Evolutionary conservation across 2,113 vertebrate species (phyloP).

Genomic region (Pitta sordida): DNA sequence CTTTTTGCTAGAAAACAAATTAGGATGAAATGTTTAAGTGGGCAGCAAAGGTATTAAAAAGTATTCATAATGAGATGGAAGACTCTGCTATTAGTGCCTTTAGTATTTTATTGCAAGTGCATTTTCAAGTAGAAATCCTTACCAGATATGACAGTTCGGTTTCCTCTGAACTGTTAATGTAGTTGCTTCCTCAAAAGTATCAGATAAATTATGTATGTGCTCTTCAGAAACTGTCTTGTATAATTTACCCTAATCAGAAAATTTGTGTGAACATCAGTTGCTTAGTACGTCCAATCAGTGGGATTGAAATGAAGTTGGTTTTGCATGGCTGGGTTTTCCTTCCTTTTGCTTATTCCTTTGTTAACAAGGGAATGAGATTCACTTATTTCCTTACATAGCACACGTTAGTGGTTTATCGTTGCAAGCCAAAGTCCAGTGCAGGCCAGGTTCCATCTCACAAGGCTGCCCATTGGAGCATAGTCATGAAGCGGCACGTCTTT

Average conservation of each 20-base stretch:
- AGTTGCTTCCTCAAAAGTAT: neutral
- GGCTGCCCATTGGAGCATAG: neutral
- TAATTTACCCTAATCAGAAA: conserved; percentile 13
- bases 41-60: neutral
- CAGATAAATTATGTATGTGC: conserved; percentile 33
- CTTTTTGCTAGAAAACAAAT: neutral
- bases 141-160: neutral
- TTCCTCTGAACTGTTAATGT: conserved; percentile 2
- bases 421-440: neutral
- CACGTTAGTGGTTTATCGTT: neutral
- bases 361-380: neutral
- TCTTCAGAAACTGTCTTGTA: neutral
- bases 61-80: neutral
- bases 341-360: neutral
- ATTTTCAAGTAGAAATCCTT: neutral
- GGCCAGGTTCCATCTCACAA: neutral
- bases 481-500: neutral
- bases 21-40: neutral
- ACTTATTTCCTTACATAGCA: neutral
- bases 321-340: neutral
- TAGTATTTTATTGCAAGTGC: neutral
- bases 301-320: neutral
- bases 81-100: neutral
- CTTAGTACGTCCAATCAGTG: neutral
- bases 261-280: neutral